These are phyloP conservation scores for Laticauda colubrina DNA, from an alignment of 2,113 vertebrate genomes.

Conservation along the genomic window DNA sequence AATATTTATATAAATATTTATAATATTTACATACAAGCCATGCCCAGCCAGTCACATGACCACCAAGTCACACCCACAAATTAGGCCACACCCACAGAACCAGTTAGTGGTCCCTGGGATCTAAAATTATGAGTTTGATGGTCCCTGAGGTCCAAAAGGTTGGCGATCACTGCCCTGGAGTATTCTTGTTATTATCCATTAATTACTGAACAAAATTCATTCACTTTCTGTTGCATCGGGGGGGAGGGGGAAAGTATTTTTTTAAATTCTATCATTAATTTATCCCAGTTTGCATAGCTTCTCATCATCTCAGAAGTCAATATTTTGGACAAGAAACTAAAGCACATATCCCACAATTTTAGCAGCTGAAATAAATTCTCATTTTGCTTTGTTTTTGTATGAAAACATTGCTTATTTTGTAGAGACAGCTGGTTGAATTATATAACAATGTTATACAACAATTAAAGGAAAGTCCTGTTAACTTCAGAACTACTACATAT, in stretches of 20 bases:
- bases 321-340: background rate
- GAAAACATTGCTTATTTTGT: constrained; percentile 5
- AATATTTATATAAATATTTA: no score
- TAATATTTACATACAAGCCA: no score
- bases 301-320: background rate
- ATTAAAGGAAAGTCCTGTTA: constrained; percentile 6
- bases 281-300: background rate
- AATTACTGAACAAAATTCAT: background rate
- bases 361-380: background rate
- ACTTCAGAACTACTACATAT: background rate
- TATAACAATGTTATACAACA: constrained; percentile 7
- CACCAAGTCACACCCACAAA: no score
- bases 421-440: constrained; percentile 23
- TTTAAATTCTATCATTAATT: background rate
- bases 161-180: background rate
- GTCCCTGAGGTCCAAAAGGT: no score
- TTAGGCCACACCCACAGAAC: no score
- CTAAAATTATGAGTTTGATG: no score
- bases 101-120: no score
- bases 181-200: background rate
- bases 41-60: no score
- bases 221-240: background rate
- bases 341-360: background rate
- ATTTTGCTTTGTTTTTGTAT: background rate
- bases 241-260: background rate